phyloP scores from a whole-genome alignment of 2,113 vertebrate species.

The Dunckerocampus dactyliophorus region DNA sequence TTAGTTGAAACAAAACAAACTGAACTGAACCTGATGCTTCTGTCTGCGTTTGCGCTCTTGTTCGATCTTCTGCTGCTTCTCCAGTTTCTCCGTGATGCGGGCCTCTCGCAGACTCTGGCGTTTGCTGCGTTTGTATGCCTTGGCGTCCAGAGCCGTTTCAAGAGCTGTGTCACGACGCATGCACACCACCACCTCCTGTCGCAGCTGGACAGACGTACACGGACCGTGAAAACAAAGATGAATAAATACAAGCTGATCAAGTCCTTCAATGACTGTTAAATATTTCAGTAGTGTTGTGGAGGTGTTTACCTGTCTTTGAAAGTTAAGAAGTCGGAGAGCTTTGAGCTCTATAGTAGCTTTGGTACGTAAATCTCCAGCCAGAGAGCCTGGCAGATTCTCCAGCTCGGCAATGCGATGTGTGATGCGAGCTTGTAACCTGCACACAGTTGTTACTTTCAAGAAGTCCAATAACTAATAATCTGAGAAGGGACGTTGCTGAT shows the following conservation, averaged over 20 bases:
- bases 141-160: conserved; percentile 89
- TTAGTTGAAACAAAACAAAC: too few relatives aligned
- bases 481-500: neutral
- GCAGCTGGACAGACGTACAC: conserved; percentile 69
- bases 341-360: conserved; percentile 98
- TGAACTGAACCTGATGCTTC: conserved; percentile 78
- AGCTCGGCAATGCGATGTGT: conserved; percentile 93
- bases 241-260: neutral
- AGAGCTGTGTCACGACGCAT: conserved; percentile 91
- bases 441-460: neutral
- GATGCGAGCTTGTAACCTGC: conserved; percentile 91
- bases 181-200: conserved; percentile 95
- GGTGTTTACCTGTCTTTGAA: conserved; percentile 86
- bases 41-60: conserved; percentile 62
- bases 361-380: conserved; percentile 92
- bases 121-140: conserved; percentile 96
- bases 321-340: conserved; percentile 91
- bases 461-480: neutral
- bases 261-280: neutral
- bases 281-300: neutral
- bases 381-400: conserved; percentile 90
- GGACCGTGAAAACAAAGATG: neutral
- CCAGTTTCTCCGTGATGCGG: conserved; percentile 92
- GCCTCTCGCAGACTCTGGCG: conserved; percentile 88
- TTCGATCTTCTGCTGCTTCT: conserved; percentile 98